These are phyloP conservation scores for Poecilia picta DNA, from an alignment of 2,797 vertebrate species.

Conservation along the genomic window DNA sequence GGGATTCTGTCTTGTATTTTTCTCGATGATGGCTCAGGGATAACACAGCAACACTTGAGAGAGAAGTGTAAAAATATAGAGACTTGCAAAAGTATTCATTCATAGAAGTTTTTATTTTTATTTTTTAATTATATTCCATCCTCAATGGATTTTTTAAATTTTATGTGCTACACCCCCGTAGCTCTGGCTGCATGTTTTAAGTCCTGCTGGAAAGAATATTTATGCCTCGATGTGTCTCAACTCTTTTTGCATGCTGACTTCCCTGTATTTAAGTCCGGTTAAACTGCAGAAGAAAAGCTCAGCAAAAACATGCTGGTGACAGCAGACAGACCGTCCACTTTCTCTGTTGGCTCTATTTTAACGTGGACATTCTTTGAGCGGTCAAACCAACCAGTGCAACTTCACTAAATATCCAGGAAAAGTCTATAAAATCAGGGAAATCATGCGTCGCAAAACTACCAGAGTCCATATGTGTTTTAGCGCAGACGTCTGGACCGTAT, in stretches of 20 bases:
- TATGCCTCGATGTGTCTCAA: not conserved
- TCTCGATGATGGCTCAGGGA: not conserved
- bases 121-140: not conserved
- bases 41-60: not conserved
- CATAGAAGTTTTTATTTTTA: not conserved
- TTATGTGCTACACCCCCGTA: not conserved
- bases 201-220: not conserved
- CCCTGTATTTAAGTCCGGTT: not conserved
- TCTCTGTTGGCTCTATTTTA: not conserved
- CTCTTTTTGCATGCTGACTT: not conserved
- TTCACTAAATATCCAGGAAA: not conserved
- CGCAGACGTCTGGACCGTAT: not conserved
- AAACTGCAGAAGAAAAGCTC: not conserved
- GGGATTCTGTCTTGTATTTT: not conserved
- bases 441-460: not conserved
- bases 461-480: not conserved
- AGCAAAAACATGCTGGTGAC: not conserved
- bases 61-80: not conserved
- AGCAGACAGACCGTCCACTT: not conserved
- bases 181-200: not conserved
- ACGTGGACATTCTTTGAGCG: not conserved
- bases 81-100: not conserved
- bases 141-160: not conserved
- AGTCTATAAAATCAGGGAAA: not conserved
- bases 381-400: not conserved